Conservation (phyloP, 1,140 invertebrate genomes). For the Caenorhabditis tropicalis region DNA sequence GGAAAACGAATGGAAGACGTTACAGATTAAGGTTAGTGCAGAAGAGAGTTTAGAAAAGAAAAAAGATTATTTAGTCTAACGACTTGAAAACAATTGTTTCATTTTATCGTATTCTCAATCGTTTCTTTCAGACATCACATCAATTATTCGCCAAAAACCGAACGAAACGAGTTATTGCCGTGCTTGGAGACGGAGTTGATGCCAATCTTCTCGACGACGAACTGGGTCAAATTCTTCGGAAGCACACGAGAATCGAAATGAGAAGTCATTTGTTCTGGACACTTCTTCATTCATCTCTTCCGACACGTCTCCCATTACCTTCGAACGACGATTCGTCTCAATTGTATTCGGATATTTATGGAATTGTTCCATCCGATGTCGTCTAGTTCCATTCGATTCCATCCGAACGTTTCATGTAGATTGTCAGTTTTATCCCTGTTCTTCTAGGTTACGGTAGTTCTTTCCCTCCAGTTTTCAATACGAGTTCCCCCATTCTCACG, state of each 20-base stretch:
- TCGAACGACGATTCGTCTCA: constrained; percentile 46
- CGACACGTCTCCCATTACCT: constrained; percentile 40
- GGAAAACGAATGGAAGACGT: constrained; percentile 64
- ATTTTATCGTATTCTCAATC: no score
- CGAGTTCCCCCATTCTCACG: background rate
- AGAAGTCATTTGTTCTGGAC: constrained; percentile 59
- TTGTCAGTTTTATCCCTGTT: background rate
- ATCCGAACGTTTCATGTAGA: no score
- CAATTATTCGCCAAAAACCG: constrained; percentile 62
- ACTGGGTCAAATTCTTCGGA: constrained; percentile 67
- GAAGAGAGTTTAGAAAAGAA: no score
- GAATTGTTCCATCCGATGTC: constrained; percentile 61
- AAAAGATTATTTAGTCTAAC: no score
- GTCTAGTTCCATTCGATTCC: constrained; percentile 34
- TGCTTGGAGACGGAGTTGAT: constrained; percentile 58
- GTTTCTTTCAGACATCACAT: constrained; percentile 62
- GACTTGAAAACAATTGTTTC: no score
- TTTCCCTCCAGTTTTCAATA: background rate
- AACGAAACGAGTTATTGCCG: constrained; percentile 58
- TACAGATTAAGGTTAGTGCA: constrained; percentile 66
- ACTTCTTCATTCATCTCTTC: constrained; percentile 51
- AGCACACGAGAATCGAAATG: constrained; percentile 57
- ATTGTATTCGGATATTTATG: constrained; percentile 62
- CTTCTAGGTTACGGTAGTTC: background rate
- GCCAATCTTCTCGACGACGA: constrained; percentile 63